Conservation (phyloP, 1,140 invertebrate species). For the Papilio xuthus region DNA sequence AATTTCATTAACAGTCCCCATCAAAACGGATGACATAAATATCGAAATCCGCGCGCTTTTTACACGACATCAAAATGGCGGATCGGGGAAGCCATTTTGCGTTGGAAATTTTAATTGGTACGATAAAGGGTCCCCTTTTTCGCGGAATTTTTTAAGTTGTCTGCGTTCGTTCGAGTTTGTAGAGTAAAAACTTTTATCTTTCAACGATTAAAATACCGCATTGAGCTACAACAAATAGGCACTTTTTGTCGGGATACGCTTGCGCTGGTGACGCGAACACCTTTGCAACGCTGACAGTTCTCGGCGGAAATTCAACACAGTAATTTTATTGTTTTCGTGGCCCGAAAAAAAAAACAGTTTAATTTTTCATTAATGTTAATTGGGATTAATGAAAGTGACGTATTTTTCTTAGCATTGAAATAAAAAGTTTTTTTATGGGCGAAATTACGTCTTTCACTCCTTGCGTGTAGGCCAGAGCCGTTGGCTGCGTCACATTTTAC, state of each 20-base stretch:
- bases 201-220: constrained; percentile 73
- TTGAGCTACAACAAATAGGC: constrained; percentile 74
- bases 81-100: constrained; percentile 73
- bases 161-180: constrained; percentile 48
- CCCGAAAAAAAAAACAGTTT: not conserved
- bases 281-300: constrained; percentile 40
- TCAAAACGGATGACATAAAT: constrained; percentile 20
- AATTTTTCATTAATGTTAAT: not conserved
- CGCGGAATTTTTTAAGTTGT: constrained; percentile 64
- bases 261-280: constrained; percentile 47
- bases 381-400: not conserved
- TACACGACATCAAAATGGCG: constrained; percentile 66
- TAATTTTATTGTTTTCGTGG: constrained; percentile 3
- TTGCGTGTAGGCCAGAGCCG: too few species aligned
- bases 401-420: not conserved
- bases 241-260: constrained; percentile 69
- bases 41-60: constrained; percentile 45
- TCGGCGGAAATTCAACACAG: not conserved
- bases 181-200: constrained; percentile 70
- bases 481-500: too few species aligned
- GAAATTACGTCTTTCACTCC: too few species aligned
- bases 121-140: constrained; percentile 64
- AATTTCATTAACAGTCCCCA: not conserved
- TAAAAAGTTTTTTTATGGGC: too few species aligned
- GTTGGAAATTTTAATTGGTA: constrained; percentile 77